Evolutionary conservation across 2,888 invertebrate genomes (phyloP).

Genomic region (Cheilosia vulpina): DNA sequence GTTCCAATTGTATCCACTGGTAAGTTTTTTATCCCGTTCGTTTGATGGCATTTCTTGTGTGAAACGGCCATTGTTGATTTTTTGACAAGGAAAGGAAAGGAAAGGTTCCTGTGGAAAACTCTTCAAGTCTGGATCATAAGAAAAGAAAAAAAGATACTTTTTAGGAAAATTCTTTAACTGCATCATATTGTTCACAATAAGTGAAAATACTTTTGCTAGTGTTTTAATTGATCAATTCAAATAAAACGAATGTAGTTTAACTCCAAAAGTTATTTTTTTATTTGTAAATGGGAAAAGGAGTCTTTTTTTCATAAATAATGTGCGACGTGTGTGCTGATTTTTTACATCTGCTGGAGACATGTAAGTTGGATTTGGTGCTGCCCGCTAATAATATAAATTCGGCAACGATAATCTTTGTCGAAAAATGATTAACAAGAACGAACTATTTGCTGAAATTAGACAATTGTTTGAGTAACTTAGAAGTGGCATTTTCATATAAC

Average conservation of each 20-base stretch:
- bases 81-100: slow-evolving; percentile 76
- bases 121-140: slow-evolving; percentile 72
- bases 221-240: slow-evolving; percentile 55
- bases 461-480: not conserved
- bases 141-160: slow-evolving; percentile 61
- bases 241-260: slow-evolving; percentile 63
- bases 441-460: not conserved
- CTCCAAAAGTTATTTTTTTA: slow-evolving; percentile 58
- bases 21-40: slow-evolving; percentile 58
- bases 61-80: slow-evolving; percentile 77
- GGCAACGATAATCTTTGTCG: not conserved
- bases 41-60: slow-evolving; percentile 69
- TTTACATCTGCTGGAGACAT: slow-evolving; percentile 93
- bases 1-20: slow-evolving; percentile 32
- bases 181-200: slow-evolving; percentile 45
- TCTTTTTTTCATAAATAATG: slow-evolving; percentile 85
- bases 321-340: slow-evolving; percentile 98
- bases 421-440: slow-evolving; percentile 2
- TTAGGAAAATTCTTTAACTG: slow-evolving; percentile 57
- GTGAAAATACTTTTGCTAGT: slow-evolving; percentile 38
- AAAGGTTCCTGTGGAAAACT: slow-evolving; percentile 74
- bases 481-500: not conserved
- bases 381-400: not conserved
- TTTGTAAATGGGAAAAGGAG: slow-evolving; percentile 73
- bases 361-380: slow-evolving; percentile 85